Evolutionary conservation across 2,888 invertebrate genomes (phyloP).

Genomic region (Mylabris sibirica): DNA sequence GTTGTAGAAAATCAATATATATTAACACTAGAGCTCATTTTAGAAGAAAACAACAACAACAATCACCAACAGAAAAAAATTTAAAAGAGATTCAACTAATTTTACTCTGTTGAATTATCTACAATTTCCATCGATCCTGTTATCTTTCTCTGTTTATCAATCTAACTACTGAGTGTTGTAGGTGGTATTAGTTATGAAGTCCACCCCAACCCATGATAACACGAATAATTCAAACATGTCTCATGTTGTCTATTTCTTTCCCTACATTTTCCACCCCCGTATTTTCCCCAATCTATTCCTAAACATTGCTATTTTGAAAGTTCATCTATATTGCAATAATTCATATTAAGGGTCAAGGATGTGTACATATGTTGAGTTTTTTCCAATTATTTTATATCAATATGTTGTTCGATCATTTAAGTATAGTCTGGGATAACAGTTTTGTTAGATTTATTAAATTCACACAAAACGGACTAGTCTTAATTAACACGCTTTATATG

Average conservation of each 20-base stretch:
- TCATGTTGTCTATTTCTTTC: not conserved
- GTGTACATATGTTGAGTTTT: not conserved
- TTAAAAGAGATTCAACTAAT: not conserved
- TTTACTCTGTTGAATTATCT: not conserved
- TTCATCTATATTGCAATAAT: not conserved
- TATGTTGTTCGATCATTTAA: not conserved
- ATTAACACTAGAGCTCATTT: not conserved
- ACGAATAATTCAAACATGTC: constrained; percentile 1
- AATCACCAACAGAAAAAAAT: too few species aligned
- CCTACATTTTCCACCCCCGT: not conserved
- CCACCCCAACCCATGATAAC: not conserved
- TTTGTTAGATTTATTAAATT: not conserved
- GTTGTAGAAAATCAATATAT: too few species aligned
- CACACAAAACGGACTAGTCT: not conserved
- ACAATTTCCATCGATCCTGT: not conserved
- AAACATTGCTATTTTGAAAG: not conserved
- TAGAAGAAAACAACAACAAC: not conserved
- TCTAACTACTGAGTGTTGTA: not conserved
- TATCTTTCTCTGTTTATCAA: not conserved
- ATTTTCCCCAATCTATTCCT: not conserved
- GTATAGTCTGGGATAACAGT: not conserved
- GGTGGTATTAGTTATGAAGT: not conserved
- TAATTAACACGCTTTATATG: not conserved
- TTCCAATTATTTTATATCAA: not conserved
- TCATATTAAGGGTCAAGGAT: not conserved